Percentiles rank a stretch among this genome's conserved stretches.
Evolutionary conservation across 2,113 vertebrate species (phyloP).

Genomic region (Craseonycteris thonglongyai): DNA sequence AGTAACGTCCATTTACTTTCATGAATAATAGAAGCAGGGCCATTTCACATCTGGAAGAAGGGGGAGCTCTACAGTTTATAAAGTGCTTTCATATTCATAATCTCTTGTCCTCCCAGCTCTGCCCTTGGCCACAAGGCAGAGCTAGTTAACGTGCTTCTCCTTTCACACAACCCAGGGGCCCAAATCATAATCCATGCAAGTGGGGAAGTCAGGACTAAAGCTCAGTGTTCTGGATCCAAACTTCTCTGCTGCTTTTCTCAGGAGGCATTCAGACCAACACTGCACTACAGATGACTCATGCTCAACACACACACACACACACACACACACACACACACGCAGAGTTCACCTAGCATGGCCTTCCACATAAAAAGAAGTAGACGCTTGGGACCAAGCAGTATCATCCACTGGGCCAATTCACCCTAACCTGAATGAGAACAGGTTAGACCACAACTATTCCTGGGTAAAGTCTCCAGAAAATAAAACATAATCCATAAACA

Average conservation of each 20-base stretch:
- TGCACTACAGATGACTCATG: accelerated
- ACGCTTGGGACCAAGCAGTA: neutral
- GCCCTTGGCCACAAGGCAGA: neutral
- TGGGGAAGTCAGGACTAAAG: neutral
- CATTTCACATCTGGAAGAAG: neutral
- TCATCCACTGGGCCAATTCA: neutral
- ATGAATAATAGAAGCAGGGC: neutral
- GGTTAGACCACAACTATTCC: neutral
- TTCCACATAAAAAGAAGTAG: neutral
- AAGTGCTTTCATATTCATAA: neutral
- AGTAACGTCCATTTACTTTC: neutral
- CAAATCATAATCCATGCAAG: accelerated
- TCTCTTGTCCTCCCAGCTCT: neutral
- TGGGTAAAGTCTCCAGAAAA: neutral
- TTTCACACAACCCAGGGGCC: neutral
- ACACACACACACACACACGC: neutral
- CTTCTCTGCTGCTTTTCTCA: neutral
- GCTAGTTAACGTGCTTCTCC: neutral
- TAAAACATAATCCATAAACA: neutral
- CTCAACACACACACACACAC: neutral
- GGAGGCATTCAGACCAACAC: too few species aligned
- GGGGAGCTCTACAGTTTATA: neutral
- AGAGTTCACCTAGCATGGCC: accelerated
- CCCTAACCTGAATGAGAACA: neutral
- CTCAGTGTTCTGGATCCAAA: too few species aligned